These are phyloP conservation scores for Tachyglossus aculeatus DNA, from an alignment of 2,797 vertebrate species.

Conservation along the genomic window DNA sequence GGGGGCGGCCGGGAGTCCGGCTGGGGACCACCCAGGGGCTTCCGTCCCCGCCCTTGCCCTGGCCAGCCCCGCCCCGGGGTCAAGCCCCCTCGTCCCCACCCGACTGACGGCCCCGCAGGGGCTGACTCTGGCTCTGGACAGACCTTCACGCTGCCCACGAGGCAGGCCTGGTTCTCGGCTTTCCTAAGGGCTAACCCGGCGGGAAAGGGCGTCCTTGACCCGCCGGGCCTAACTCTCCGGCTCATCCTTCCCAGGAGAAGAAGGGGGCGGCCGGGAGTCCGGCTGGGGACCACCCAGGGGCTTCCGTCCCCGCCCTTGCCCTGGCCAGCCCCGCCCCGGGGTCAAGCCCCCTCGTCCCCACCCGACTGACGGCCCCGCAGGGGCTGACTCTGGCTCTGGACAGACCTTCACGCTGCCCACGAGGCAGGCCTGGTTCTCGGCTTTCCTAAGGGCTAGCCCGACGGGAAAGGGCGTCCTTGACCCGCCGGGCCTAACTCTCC, in stretches of 20 bases:
- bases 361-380: not conserved
- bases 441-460: not conserved
- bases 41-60: no score
- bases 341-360: not conserved
- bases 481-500: no score
- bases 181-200: not conserved
- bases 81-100: not conserved
- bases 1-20: no score
- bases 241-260: no score
- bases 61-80: no score
- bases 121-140: not conserved
- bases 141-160: not conserved
- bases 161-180: fast-evolving
- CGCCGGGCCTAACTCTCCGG: no score
- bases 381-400: not conserved
- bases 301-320: no score
- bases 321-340: no score
- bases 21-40: no score
- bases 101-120: not conserved
- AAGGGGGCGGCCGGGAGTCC: no score
- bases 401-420: not conserved
- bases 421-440: fast-evolving
- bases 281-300: no score
- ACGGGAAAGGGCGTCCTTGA: not conserved
- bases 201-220: not conserved